Percentiles rank a stretch among this genome's conserved stretches.
Evolutionary conservation across 23 tunicate species (phyloP).

Genomic region (Ciona savignyi): DNA sequence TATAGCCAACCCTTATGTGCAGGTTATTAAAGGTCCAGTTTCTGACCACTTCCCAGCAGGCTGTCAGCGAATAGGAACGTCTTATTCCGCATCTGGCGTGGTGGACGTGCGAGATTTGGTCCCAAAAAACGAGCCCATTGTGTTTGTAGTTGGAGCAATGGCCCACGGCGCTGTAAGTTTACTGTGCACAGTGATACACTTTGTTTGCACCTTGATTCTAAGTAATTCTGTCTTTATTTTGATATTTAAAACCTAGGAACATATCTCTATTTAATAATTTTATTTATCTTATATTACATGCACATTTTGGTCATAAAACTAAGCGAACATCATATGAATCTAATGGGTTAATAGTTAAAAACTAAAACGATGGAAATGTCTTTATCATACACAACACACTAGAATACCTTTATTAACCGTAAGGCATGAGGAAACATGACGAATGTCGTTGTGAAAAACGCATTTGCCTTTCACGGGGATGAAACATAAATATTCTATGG

Average conservation of each 20-base stretch:
- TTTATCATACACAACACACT: too few species aligned
- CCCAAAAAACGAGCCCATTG: conserved; percentile 58
- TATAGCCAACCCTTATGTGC: not conserved
- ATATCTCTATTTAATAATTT: not conserved
- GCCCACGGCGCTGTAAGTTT: conserved; percentile 84
- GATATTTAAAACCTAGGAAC: not conserved
- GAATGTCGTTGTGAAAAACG: too few species aligned
- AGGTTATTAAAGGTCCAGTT: conserved; percentile 91
- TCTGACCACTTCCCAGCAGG: conserved; percentile 94
- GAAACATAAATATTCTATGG: too few species aligned
- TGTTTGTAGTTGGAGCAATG: conserved; percentile 94
- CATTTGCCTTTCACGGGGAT: too few species aligned
- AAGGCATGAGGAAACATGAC: too few species aligned
- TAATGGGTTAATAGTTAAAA: too few species aligned
- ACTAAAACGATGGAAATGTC: too few species aligned
- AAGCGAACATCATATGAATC: too few species aligned
- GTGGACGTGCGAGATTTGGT: conserved; percentile 41
- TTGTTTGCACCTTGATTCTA: not conserved
- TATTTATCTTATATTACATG: not conserved
- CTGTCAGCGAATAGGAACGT: conserved; percentile 65
- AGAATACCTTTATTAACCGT: too few species aligned
- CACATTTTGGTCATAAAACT: too few species aligned
- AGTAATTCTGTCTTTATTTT: not conserved
- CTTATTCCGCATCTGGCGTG: conserved; percentile 48
- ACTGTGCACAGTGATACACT: not conserved